Evolutionary conservation across 30 jellyfish, hydroid and myxozoan species (phyloP).

Genomic region (Aurelia sp.): DNA sequence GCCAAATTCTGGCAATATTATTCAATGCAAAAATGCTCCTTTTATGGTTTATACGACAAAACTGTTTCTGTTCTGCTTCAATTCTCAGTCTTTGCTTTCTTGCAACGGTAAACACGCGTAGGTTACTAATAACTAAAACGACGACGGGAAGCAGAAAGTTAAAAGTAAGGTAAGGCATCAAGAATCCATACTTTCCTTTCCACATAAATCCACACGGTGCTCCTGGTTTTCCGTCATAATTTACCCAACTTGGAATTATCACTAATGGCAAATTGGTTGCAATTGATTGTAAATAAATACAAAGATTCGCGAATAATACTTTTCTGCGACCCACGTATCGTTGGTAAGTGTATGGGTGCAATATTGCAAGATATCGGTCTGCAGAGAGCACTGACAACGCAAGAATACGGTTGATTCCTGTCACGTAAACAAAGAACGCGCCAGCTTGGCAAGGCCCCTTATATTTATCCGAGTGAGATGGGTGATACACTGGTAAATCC

Average conservation of each 20-base stretch:
- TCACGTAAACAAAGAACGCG: conserved; percentile 33
- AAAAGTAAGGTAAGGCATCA: conserved; percentile 10
- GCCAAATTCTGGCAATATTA: not conserved
- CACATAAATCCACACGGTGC: conserved; percentile 68
- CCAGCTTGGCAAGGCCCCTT: conserved; percentile 39
- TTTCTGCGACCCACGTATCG: not conserved
- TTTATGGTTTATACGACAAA: not conserved
- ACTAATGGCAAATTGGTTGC: conserved; percentile 50
- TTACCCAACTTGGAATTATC: conserved; percentile 58
- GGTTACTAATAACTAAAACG: conserved; percentile 24
- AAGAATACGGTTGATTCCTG: conserved; percentile 38
- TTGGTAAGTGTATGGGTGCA: conserved; percentile 42
- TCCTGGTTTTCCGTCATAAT: conserved; percentile 66
- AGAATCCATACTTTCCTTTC: conserved; percentile 40
- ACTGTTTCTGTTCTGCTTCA: not conserved
- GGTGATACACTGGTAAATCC: conserved; percentile 35
- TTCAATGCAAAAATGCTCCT: not conserved
- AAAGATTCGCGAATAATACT: conserved; percentile 5
- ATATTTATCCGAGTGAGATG: conserved; percentile 30
- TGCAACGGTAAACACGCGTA: conserved; percentile 33
- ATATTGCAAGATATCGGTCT: conserved; percentile 58
- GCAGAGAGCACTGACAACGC: conserved; percentile 54
- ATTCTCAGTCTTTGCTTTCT: conserved; percentile 41
- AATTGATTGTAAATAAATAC: conserved; percentile 9
- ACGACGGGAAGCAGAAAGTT: conserved; percentile 43